Percentiles rank a stretch among this genome's conserved stretches.
Evolutionary conservation across 2,113 vertebrate genomes (phyloP).

Genomic region (Scortum barcoo): DNA sequence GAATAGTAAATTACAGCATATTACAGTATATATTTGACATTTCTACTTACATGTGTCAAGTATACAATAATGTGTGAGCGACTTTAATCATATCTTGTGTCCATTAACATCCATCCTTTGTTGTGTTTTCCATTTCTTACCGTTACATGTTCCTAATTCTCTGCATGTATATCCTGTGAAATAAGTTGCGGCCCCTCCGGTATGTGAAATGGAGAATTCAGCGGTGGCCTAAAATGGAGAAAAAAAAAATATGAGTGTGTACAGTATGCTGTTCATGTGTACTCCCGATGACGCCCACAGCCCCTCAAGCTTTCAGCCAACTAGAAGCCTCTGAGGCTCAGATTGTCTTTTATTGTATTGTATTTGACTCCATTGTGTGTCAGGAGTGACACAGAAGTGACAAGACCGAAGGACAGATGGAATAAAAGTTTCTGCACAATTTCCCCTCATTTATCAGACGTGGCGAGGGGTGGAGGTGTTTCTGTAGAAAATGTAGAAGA

Average conservation of each 20-base stretch:
- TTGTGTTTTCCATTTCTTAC: not conserved
- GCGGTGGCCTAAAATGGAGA: conserved; percentile 20
- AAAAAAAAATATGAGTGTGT: not conserved
- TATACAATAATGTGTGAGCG: no score
- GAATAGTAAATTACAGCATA: no score
- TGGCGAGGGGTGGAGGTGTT: no score
- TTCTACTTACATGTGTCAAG: not conserved
- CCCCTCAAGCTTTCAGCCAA: conserved; percentile 34
- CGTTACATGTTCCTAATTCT: not conserved
- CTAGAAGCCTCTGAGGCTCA: conserved; percentile 41
- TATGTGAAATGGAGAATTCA: not conserved
- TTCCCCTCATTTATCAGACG: conserved; percentile 68
- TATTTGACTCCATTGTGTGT: conserved; percentile 58
- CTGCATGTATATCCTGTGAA: not conserved
- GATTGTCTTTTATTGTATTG: conserved; percentile 41
- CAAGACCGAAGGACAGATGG: conserved; percentile 58
- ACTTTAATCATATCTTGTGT: no score
- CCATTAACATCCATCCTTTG: not conserved
- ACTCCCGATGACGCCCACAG: conserved; percentile 27
- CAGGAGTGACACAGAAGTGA: conserved; percentile 60
- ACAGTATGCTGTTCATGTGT: conserved; percentile 19
- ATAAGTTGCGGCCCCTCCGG: not conserved
- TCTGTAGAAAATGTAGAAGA: not conserved
- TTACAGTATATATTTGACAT: not conserved
- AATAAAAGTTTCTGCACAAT: conserved; percentile 81